Evolutionary conservation across 2,888 invertebrate genomes (phyloP), one percentile per base, ranked within the genome.

Genomic region (Chalcis sispes): DNA sequence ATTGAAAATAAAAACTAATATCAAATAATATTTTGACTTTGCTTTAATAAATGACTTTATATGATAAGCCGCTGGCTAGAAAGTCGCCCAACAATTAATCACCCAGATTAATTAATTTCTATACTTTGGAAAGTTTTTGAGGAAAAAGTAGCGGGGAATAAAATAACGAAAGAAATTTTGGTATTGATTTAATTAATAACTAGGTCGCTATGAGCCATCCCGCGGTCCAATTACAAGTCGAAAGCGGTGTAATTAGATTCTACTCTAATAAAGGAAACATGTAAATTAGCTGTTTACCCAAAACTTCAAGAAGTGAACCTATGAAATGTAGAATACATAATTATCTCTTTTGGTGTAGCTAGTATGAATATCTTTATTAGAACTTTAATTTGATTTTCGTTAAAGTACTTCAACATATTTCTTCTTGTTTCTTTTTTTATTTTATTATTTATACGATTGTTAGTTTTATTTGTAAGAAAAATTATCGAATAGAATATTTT

Each of bases 81-180:
- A 2, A 7, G 36, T 2, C 36, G 15, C 8, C 40, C 32, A 29
- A 20, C 73, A 2, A 73, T 73, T 73, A 73, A 73, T 73, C 73
- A 66, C 52, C 27, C 32, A 73, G 66, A 73, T 73, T 73, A 66
- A 73, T 73, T 61, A 73, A 52, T 73, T 73, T 66, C 46, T 10
- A 25, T 25, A 29, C 36, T 25, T 15, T 2, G 54, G 15, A 27
- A n/a, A 59, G 69, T 42, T 29, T 20, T 25, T 15, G 23, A 5
- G 52, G 4, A 10, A n/a, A 15, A n/a, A 7, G 25, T 3, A 15
- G 20, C 8, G 40, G 40, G 32, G 32, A 42, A 67, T 42, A 32
- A 8, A 32, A 23, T 10, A 61, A 48, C 29, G 32, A 58, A 42
- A n/a, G 20, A 54, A 29, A 48, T 58, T 66, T 69, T 58, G 20